A percentile compares a stretch with the other conserved stretches of the same genome.
Evolutionary conservation across 1,140 invertebrate genomes (phyloP).

Genomic region (Dysdera silvatica): DNA sequence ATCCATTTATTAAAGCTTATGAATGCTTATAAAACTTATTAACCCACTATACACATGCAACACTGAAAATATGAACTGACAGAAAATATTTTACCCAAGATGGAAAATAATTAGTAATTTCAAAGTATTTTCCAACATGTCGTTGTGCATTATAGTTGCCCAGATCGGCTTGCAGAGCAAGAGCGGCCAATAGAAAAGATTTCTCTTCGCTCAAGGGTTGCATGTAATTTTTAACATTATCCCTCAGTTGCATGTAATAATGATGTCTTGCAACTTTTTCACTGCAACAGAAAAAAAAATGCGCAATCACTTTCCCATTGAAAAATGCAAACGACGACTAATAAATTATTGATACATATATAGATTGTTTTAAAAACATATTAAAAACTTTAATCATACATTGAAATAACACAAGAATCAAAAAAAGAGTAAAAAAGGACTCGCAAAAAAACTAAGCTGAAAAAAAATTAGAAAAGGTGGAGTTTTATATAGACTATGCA

Average conservation of each 20-base stretch:
- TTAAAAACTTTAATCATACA: too few species aligned
- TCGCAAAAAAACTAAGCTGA: too few species aligned
- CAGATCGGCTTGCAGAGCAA: conserved; percentile 82
- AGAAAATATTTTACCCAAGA: conserved; percentile 56
- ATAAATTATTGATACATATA: too few species aligned
- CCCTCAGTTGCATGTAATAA: conserved; percentile 86
- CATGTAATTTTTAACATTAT: conserved; percentile 61
- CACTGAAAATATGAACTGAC: too few species aligned
- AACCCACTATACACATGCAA: too few species aligned
- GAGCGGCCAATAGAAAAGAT: conserved; percentile 69
- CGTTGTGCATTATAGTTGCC: conserved; percentile 56
- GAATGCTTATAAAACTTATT: too few species aligned
- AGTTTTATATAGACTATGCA: too few species aligned
- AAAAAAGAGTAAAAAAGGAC: too few species aligned
- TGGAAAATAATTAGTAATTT: conserved; percentile 66
- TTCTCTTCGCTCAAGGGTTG: conserved; percentile 54
- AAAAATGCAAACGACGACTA: conserved; percentile 5
- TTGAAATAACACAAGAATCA: too few species aligned
- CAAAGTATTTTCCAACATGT: conserved; percentile 51
- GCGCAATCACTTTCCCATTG: not conserved
- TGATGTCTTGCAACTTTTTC: conserved; percentile 82
- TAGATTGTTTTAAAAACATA: conserved; percentile 2
- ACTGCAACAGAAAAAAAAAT: conserved; percentile 45
- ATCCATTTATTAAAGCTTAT: too few species aligned
- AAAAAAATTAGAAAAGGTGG: too few species aligned